These are phyloP conservation scores for Luperina nickerlii DNA, from an alignment of 2,888 invertebrate species.

Conservation along the genomic window DNA sequence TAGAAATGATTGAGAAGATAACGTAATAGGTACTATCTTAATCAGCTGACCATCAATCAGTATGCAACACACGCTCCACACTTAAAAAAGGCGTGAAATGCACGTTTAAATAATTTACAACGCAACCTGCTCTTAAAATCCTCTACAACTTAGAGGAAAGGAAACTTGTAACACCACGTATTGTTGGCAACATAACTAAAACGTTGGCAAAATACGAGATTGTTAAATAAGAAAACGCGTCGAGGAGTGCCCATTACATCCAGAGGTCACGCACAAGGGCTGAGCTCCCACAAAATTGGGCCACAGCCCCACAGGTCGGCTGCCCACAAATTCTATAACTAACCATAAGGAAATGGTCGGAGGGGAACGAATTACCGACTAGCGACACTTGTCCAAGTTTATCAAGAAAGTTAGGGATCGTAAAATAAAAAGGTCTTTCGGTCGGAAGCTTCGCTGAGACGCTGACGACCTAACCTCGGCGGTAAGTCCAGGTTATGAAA, in stretches of 20 bases:
- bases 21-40: not conserved
- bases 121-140: constrained; percentile 7
- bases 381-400: constrained; percentile 72
- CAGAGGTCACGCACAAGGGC: constrained; percentile 69
- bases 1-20: not conserved
- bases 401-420: constrained; percentile 71
- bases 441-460: constrained; percentile 15
- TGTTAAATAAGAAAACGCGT: constrained; percentile 67
- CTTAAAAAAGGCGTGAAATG: not conserved
- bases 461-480: constrained; percentile 27
- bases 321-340: constrained; percentile 71
- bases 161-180: constrained; percentile 48
- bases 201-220: constrained; percentile 66
- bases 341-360: constrained; percentile 66
- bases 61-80: not conserved
- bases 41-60: not conserved
- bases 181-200: constrained; percentile 64
- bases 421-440: constrained; percentile 62
- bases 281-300: constrained; percentile 65
- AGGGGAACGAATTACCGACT: constrained; percentile 61
- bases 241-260: constrained; percentile 64
- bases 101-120: constrained; percentile 36
- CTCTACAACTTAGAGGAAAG: constrained; percentile 9
- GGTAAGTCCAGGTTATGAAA: constrained; percentile 52
- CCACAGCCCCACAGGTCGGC: constrained; percentile 65